Conservation (phyloP, 2,113 vertebrate species). For the Himantopus leucocephalus region DNA sequence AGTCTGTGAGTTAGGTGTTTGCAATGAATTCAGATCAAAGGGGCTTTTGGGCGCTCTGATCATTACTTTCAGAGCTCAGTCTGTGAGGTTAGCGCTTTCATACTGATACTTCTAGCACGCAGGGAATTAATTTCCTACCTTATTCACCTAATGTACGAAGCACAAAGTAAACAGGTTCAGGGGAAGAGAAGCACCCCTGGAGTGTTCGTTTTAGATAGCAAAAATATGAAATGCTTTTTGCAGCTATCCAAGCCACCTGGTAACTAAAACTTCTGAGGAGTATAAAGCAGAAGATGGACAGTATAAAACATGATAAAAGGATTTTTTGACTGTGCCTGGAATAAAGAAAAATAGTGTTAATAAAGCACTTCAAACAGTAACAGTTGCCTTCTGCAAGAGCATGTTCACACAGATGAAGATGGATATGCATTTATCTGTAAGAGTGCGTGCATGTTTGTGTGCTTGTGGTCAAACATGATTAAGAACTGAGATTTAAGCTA, state of each 20-base stretch:
- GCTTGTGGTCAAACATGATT: not conserved
- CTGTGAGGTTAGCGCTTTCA: conserved; percentile 36
- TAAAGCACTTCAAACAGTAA: not conserved
- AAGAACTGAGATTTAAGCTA: not conserved
- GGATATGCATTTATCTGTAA: not conserved
- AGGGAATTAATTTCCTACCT: conserved; percentile 47
- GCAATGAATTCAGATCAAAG: conserved; percentile 68
- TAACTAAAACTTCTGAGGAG: not conserved
- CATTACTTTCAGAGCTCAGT: conserved; percentile 34
- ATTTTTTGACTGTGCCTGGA: not conserved
- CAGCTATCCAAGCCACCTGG: not conserved
- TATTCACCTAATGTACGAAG: conserved; percentile 22
- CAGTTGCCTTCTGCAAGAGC: not conserved
- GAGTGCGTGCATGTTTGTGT: not conserved
- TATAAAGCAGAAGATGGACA: not conserved
- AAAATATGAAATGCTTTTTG: not conserved
- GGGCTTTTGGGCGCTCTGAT: conserved; percentile 32
- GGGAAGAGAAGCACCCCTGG: not conserved
- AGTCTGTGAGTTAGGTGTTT: conserved; percentile 35
- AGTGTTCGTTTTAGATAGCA: not conserved
- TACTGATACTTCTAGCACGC: not conserved
- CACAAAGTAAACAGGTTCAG: conserved; percentile 54
- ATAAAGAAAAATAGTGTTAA: not conserved
- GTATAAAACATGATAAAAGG: not conserved
- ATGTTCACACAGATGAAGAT: not conserved